phyloP scores from a whole-genome alignment of 1,140 invertebrate genomes.

The Zaprionus tsacasi region DNA sequence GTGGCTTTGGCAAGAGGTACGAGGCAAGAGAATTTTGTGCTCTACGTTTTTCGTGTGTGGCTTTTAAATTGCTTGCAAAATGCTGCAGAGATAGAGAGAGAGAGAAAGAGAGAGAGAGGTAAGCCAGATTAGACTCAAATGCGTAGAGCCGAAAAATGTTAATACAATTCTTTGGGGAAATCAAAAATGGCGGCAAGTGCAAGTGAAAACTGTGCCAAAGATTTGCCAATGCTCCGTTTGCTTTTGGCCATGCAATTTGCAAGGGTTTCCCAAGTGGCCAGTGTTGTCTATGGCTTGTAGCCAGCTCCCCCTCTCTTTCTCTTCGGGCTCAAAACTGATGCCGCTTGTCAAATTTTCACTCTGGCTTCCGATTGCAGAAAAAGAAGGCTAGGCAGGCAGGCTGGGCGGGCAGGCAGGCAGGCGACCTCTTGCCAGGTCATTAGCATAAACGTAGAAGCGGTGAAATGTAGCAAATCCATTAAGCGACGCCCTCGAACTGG shows the following conservation, averaged over 20 bases:
- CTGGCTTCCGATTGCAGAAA: conserved; percentile 66
- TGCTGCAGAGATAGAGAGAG: conserved; percentile 20
- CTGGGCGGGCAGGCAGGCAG: background rate
- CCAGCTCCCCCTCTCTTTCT: background rate
- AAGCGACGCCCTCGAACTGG: conserved; percentile 46
- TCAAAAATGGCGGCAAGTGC: conserved; percentile 74
- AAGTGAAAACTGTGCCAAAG: conserved; percentile 76
- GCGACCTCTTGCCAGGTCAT: conserved; percentile 51
- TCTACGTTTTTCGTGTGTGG: conserved; percentile 31
- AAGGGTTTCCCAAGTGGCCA: conserved; percentile 76
- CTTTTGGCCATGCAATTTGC: conserved; percentile 70
- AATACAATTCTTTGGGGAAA: conserved; percentile 81
- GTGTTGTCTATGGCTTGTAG: conserved; percentile 15
- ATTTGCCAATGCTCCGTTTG: conserved; percentile 47
- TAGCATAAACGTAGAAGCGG: conserved; percentile 73
- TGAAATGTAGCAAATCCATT: conserved; percentile 77
- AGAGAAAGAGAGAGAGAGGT: background rate
- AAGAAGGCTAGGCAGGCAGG: conserved; percentile 1
- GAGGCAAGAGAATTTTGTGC: background rate
- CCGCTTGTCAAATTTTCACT: conserved; percentile 74
- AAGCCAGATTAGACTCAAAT: conserved; percentile 10
- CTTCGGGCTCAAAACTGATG: conserved; percentile 7
- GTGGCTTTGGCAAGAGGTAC: conserved; percentile 6
- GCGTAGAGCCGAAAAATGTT: conserved; percentile 76
- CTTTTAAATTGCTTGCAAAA: conserved; percentile 69